Percentiles rank a stretch among this genome's conserved stretches.
phyloP scores from a whole-genome alignment of 1,140 invertebrate genomes.

The Pseudoatta argentina region DNA sequence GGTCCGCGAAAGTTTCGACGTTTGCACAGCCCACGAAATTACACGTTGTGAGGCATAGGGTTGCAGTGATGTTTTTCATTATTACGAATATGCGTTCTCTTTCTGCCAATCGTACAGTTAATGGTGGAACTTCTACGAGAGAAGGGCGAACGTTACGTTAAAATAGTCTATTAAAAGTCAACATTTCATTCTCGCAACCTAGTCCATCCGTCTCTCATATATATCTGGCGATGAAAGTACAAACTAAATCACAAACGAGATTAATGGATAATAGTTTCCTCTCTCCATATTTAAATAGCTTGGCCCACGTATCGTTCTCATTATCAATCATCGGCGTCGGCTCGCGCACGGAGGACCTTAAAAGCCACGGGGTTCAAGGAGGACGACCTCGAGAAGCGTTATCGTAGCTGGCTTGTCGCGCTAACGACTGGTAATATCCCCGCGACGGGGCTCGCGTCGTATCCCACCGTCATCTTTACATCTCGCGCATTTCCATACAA shows the following conservation, averaged over 20 bases:
- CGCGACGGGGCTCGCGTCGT: slow-evolving; percentile 60
- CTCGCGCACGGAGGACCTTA: slow-evolving; percentile 65
- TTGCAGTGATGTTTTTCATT: slow-evolving; percentile 53
- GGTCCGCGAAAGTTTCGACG: slow-evolving; percentile 81
- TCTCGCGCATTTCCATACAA: slow-evolving; percentile 79
- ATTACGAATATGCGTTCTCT: slow-evolving; percentile 51
- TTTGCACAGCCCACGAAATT: slow-evolving; percentile 84
- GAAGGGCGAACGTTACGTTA: neutral
- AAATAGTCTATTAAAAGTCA: slow-evolving; percentile 41
- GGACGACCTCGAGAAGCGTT: slow-evolving; percentile 67
- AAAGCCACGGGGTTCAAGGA: slow-evolving; percentile 60
- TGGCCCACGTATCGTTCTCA: neutral
- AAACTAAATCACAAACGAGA: slow-evolving; percentile 21
- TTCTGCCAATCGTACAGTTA: slow-evolving; percentile 23
- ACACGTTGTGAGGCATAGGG: slow-evolving; percentile 68
- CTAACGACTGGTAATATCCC: slow-evolving; percentile 80
- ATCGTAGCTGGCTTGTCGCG: slow-evolving; percentile 67
- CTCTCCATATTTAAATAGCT: slow-evolving; percentile 21
- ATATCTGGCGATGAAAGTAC: neutral
- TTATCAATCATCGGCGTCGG: slow-evolving; percentile 73
- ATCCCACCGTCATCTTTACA: slow-evolving; percentile 78
- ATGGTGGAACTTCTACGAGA: too few relatives aligned
- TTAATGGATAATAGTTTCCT: slow-evolving; percentile 39
- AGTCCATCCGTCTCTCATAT: neutral
- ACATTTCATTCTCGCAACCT: slow-evolving; percentile 13